A percentile compares a stretch with the other conserved stretches of the same genome.
These are phyloP conservation scores for Rhabditoides inermis DNA, from an alignment of 2,888 invertebrate genomes.

Conservation along the genomic window DNA sequence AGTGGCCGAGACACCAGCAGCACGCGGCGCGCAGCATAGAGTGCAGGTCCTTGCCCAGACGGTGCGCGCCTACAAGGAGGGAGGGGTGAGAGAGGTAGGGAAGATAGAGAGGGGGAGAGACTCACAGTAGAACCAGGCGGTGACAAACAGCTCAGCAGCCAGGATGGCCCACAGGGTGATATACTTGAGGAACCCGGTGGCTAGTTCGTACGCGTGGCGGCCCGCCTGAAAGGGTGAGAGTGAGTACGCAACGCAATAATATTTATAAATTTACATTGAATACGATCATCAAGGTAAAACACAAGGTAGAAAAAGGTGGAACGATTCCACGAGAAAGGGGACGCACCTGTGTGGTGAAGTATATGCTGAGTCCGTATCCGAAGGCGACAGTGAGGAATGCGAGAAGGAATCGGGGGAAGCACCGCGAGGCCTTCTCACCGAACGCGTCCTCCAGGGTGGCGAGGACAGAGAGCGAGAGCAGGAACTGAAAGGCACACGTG, in stretches of 20 bases:
- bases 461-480: constrained; percentile 44
- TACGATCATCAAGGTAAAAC: neutral
- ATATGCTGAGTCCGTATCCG: constrained; percentile 34
- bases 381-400: constrained; percentile 38
- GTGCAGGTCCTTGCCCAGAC: constrained; percentile 47
- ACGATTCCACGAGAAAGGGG: neutral
- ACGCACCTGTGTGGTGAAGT: constrained; percentile 43
- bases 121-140: constrained; percentile 52
- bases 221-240: constrained; percentile 34
- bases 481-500: constrained; percentile 27
- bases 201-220: constrained; percentile 42
- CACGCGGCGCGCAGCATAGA: constrained; percentile 37
- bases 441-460: constrained; percentile 48
- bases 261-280: neutral
- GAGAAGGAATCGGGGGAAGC: constrained; percentile 46
- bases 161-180: constrained; percentile 47
- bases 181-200: constrained; percentile 44
- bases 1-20: constrained; percentile 49
- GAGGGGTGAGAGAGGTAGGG: neutral
- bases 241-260: too few species aligned
- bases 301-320: neutral
- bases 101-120: neutral
- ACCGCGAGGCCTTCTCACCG: constrained; percentile 46
- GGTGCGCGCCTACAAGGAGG: constrained; percentile 39
- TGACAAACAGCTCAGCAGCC: constrained; percentile 44